phyloP scores from a whole-genome alignment of 2,888 invertebrate species.

The Herminia tarsipennalis region DNA sequence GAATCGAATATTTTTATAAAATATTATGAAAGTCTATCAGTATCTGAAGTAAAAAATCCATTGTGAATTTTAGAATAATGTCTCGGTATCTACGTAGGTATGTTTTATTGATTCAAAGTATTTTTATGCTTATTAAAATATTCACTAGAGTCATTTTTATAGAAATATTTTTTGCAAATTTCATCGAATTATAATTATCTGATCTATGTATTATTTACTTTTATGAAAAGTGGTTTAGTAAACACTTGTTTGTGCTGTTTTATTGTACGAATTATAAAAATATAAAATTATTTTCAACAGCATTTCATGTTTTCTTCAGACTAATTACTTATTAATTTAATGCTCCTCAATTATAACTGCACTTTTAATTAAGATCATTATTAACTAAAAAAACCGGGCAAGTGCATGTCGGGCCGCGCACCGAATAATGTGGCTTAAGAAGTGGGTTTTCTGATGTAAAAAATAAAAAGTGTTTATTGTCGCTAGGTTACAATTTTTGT shows the following conservation, averaged over 20 bases:
- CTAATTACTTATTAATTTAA: neutral
- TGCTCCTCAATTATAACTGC: no score
- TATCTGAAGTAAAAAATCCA: neutral
- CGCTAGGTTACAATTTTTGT: no score
- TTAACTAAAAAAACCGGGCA: no score
- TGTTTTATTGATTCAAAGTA: no score
- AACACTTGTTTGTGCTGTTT: conserved; percentile 59
- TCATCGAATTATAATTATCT: conserved; percentile 12
- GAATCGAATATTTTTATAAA: neutral
- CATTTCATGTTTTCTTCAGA: conserved; percentile 19
- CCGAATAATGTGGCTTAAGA: no score
- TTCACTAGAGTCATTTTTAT: neutral
- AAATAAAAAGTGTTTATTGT: no score
- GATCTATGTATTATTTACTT: conserved; percentile 27
- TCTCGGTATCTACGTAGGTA: no score
- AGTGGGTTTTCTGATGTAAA: no score
- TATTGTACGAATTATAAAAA: conserved; percentile 55
- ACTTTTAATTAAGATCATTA: no score
- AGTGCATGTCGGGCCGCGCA: no score
- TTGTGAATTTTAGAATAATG: neutral
- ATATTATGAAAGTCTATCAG: neutral
- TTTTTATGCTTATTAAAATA: neutral
- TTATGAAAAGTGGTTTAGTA: conserved; percentile 52
- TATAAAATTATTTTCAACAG: conserved; percentile 50
- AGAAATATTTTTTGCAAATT: conserved; percentile 15